Evolutionary conservation across 1,140 invertebrate genomes (phyloP).

Genomic region (Asbolus verrucosus): DNA sequence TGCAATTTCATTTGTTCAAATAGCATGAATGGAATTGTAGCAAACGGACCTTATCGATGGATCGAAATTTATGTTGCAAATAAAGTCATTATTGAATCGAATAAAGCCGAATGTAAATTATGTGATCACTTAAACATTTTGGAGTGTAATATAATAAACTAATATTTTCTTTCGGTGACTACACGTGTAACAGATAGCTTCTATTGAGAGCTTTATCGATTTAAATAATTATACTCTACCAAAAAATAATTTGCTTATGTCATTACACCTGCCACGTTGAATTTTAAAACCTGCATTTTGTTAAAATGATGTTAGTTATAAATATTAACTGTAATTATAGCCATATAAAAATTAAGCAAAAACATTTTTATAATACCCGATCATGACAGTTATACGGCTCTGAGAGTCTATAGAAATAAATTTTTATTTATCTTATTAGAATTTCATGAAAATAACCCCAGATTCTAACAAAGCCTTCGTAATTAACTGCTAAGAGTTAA

Average conservation of each 20-base stretch:
- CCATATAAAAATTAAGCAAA: conserved; percentile 1
- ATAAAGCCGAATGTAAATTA: too few relatives aligned
- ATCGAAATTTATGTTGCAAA: too few relatives aligned
- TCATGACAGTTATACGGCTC: not conserved
- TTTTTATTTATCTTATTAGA: conserved; percentile 7
- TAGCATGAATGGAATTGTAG: too few relatives aligned
- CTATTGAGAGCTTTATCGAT: conserved; percentile 3
- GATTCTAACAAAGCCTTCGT: conserved; percentile 28
- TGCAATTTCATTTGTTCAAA: too few relatives aligned
- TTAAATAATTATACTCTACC: conserved; percentile 13
- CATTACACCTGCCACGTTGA: conserved; percentile 22
- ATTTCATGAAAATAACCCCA: conserved; percentile 20
- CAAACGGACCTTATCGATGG: too few relatives aligned
- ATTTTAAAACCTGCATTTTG: conserved; percentile 15
- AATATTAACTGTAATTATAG: conserved; percentile 7
- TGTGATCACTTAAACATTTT: too few relatives aligned
- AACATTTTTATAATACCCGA: conserved; percentile 3
- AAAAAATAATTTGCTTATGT: conserved; percentile 23
- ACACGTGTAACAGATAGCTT: too few relatives aligned
- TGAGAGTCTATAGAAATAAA: not conserved
- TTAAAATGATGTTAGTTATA: not conserved
- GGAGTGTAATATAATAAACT: too few relatives aligned
- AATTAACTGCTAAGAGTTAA: conserved; percentile 31
- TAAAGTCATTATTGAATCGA: too few relatives aligned
- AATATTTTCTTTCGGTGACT: too few relatives aligned